phyloP scores from a whole-genome alignment of 2,113 vertebrate genomes.

The Mellivora capensis region DNA sequence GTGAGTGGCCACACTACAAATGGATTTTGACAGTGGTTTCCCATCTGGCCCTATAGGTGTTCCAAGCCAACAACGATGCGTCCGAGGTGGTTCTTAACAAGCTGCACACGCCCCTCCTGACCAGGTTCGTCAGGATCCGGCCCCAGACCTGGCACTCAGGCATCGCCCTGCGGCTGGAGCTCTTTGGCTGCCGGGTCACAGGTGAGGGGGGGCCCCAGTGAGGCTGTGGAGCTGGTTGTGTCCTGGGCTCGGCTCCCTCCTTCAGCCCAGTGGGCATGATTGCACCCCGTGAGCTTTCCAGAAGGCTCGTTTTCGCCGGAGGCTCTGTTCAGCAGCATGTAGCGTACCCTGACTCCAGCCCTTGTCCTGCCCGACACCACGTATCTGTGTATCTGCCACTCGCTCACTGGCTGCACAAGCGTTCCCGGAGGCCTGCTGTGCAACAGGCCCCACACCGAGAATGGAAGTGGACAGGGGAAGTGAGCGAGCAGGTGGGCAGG shows the following conservation, averaged over 20 bases:
- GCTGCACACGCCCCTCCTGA: constrained; percentile 92
- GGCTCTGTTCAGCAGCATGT: not conserved
- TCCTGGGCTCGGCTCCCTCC: not conserved
- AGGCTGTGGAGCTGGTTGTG: too few species aligned
- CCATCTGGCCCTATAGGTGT: constrained; percentile 82
- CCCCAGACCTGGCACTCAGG: constrained; percentile 95
- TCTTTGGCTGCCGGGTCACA: constrained; percentile 97
- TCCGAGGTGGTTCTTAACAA: constrained; percentile 95
- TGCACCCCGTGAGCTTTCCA: accelerated
- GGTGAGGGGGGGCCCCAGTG: constrained; percentile 79
- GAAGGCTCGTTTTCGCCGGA: not conserved
- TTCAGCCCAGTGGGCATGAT: not conserved
- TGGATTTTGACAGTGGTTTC: accelerated
- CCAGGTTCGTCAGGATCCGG: constrained; percentile 92
- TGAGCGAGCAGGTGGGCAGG: not conserved
- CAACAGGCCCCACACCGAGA: not conserved
- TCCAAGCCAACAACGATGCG: constrained; percentile 92
- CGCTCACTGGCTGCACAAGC: not conserved
- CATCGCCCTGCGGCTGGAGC: constrained; percentile 94
- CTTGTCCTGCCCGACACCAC: not conserved
- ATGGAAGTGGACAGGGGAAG: not conserved
- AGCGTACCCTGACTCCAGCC: not conserved
- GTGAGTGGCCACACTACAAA: accelerated
- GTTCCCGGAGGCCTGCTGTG: not conserved
- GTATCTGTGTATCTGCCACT: not conserved